Evolutionary conservation across 1,140 invertebrate species (phyloP).

Genomic region (Contarinia nasturtii): DNA sequence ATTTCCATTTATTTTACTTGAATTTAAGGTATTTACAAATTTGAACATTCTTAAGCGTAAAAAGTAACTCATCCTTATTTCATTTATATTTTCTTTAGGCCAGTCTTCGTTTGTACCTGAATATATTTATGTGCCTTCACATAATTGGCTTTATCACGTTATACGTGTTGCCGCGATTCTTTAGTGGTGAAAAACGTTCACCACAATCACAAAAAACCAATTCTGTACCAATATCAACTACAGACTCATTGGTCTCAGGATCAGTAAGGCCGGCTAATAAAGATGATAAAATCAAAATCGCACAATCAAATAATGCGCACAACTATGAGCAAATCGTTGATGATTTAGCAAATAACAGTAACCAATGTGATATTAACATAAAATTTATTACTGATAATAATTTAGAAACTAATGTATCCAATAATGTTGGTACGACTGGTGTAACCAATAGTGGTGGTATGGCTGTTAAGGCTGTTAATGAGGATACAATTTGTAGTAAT

Average conservation of each 20-base stretch:
- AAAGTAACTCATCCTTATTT: too few species aligned
- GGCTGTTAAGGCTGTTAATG: too few species aligned
- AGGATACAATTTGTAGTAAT: background rate
- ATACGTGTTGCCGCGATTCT: conserved; percentile 27
- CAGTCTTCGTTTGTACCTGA: conserved; percentile 43
- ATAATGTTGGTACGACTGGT: background rate
- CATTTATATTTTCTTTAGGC: conserved; percentile 18
- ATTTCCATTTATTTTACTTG: conserved; percentile 76
- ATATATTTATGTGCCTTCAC: conserved; percentile 39
- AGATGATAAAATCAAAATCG: background rate
- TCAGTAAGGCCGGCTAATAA: background rate
- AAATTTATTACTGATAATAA: background rate
- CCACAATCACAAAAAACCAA: background rate
- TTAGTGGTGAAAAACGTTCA: conserved; percentile 14
- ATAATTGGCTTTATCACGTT: conserved; percentile 31
- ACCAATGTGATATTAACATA: background rate
- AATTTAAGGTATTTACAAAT: conserved; percentile 34
- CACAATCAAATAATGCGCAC: background rate
- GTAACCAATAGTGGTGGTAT: too few species aligned
- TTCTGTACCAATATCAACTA: background rate
- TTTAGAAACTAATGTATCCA: background rate
- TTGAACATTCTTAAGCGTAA: background rate
- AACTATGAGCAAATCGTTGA: background rate
- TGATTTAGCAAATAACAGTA: background rate
- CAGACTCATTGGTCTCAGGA: background rate